A percentile compares a stretch with the other conserved stretches of the same genome.
phyloP scores from a whole-genome alignment of 64 coral and sea anemone genomes.

The Pocillopora damicornis region DNA sequence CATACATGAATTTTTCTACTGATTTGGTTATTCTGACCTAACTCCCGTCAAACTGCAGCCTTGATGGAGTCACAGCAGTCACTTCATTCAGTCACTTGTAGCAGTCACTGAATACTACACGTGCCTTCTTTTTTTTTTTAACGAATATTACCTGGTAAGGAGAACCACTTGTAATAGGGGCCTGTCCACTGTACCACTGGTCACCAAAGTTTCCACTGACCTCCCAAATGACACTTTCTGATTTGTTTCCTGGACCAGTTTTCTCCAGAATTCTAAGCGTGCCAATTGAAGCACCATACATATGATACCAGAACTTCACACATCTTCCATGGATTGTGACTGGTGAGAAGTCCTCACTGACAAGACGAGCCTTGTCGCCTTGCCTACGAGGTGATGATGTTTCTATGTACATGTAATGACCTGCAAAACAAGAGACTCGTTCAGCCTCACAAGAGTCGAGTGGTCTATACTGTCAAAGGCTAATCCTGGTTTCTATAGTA shows the following conservation, averaged over 20 bases:
- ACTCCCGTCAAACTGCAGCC: too few species aligned
- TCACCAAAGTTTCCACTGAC: constrained; percentile 93
- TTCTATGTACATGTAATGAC: constrained; percentile 97
- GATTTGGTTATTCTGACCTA: too few species aligned
- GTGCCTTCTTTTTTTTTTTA: neutral
- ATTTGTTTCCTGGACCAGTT: constrained; percentile 71
- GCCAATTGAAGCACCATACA: constrained; percentile 84
- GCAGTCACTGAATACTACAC: too few species aligned
- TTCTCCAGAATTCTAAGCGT: constrained; percentile 81
- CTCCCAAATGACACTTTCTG: constrained; percentile 75
- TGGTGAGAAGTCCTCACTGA: constrained; percentile 80
- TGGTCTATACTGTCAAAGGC: neutral
- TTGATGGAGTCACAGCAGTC: too few species aligned
- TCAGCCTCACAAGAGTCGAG: too few species aligned
- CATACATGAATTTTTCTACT: too few species aligned
- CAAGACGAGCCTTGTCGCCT: constrained; percentile 88
- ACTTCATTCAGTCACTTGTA: too few species aligned
- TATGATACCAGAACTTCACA: constrained; percentile 95
- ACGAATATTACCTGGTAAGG: constrained; percentile 50
- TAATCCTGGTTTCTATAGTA: too few species aligned
- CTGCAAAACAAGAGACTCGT: constrained; percentile 2
- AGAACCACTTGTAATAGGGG: constrained; percentile 61
- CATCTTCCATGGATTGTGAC: constrained; percentile 54
- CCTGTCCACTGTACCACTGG: constrained; percentile 91
- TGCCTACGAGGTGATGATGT: constrained; percentile 69